Base-by-base conservation (phyloP, 2,113 vertebrate species). In the Paratilapia polleni region DNA sequence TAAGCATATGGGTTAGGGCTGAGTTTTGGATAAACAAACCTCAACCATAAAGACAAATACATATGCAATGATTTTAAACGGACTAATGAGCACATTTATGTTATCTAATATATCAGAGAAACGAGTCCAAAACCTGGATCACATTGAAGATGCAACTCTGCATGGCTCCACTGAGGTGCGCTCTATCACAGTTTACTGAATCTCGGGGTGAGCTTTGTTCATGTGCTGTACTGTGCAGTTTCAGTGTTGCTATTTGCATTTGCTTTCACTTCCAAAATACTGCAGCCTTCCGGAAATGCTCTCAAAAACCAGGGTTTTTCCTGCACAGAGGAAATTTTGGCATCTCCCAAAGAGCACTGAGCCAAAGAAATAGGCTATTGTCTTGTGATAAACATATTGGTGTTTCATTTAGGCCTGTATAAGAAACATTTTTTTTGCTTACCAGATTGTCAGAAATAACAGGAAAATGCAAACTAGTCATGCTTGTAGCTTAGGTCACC, bases 81-180 rank as follows among this genome's bases (percentile, higher is more conserved):
- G 0, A 36, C 17, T 1, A 70, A 15, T 57, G 1, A 61, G 13
- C 19, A 15, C 20, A 68, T 31, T 36, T 36, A 36, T 34, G 3
- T 38, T 49, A n/a, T 17, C 6, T 12, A 49, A 78, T 52, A 61
- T 75, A 61, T 14, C 31, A 26, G 5, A 38, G 13, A 63, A 79
- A 85, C 79, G 24, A 43, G 62, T 77, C 61, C 11, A 12, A n/a
- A 77, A 52, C 52, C 13, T 20, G 14, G 24, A 82, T 14, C 8
- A 11, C 10, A 19, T 6, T 43, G 4, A 57, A 54, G 24, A 14
- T 89, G 81, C 77, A 87, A 47, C 2, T 60, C n/a, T 63, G 1
- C 3, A 4, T 14, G 2, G 0, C 0, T 60, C 91, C 93, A 84
- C 90, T 59, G 3, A 24, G 83, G 3, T 58, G 80, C 22, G 85